phyloP scores from a whole-genome alignment of 2,888 invertebrate genomes.

The Parnassius orleans region DNA sequence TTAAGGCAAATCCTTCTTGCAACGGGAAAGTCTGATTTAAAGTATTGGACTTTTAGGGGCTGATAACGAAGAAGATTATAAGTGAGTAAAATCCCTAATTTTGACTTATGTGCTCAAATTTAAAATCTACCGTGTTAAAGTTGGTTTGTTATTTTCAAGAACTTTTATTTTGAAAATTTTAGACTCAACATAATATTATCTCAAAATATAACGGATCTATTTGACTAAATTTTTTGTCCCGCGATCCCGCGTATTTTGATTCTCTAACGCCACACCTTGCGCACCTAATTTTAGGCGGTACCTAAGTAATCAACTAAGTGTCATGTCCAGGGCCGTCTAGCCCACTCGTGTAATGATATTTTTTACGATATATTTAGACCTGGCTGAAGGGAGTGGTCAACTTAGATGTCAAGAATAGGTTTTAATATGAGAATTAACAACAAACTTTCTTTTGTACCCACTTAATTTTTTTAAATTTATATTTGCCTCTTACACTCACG shows the following conservation, averaged over 20 bases:
- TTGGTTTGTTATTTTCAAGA: too few relatives aligned
- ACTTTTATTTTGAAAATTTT: not conserved
- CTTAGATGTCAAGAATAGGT: not conserved
- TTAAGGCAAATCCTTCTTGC: too few relatives aligned
- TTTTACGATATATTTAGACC: slow-evolving; percentile 1
- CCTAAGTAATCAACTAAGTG: slow-evolving; percentile 38
- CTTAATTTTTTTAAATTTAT: too few relatives aligned
- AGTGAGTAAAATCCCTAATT: too few relatives aligned
- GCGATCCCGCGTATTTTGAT: not conserved
- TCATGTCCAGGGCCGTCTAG: slow-evolving; percentile 23
- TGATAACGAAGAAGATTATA: too few relatives aligned
- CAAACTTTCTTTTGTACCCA: too few relatives aligned
- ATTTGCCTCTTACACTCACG: too few relatives aligned
- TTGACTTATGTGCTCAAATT: too few relatives aligned
- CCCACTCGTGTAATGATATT: not conserved
- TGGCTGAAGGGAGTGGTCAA: not conserved
- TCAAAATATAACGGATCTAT: not conserved
- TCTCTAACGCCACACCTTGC: slow-evolving; percentile 32
- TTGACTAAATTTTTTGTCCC: slow-evolving; percentile 10
- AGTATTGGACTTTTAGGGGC: too few relatives aligned
- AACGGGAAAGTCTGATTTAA: too few relatives aligned
- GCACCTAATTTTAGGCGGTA: slow-evolving; percentile 32
- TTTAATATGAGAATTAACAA: too few relatives aligned
- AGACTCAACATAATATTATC: not conserved
- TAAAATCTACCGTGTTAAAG: too few relatives aligned